Evolutionary conservation across 2,888 invertebrate species (phyloP).

Genomic region (Xestia ashworthii): DNA sequence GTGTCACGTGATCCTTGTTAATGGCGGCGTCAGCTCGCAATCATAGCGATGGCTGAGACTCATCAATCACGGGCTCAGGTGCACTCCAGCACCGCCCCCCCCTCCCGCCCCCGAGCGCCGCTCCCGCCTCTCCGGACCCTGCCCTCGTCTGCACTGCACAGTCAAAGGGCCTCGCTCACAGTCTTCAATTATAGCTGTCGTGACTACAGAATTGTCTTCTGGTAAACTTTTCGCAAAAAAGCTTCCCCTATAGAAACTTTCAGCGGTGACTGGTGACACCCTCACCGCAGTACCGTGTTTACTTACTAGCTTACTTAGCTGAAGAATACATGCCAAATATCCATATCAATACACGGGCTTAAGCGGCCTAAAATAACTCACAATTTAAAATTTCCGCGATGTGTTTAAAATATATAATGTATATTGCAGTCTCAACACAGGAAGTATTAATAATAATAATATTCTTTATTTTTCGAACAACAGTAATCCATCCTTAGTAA

Average conservation of each 20-base stretch:
- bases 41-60: slow-evolving; percentile 84
- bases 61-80: slow-evolving; percentile 90
- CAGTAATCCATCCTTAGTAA: no score
- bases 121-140: slow-evolving; percentile 61
- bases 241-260: slow-evolving; percentile 18
- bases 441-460: no score
- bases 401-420: background rate
- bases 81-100: slow-evolving; percentile 68
- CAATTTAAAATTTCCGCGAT: background rate
- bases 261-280: background rate
- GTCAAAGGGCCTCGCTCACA: slow-evolving; percentile 70
- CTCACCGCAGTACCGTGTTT: background rate
- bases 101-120: slow-evolving; percentile 64
- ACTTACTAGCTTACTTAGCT: background rate
- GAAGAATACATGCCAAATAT: no score
- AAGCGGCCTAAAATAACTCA: background rate
- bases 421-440: no score
- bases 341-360: background rate
- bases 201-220: slow-evolving; percentile 41
- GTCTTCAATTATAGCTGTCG: slow-evolving; percentile 67
- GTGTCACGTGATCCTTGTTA: slow-evolving; percentile 66
- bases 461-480: no score
- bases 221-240: slow-evolving; percentile 23
- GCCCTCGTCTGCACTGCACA: slow-evolving; percentile 72
- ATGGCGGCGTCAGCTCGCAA: slow-evolving; percentile 79